phyloP scores from a whole-genome alignment of 1,140 invertebrate genomes.

The Ooceraea biroi region DNA sequence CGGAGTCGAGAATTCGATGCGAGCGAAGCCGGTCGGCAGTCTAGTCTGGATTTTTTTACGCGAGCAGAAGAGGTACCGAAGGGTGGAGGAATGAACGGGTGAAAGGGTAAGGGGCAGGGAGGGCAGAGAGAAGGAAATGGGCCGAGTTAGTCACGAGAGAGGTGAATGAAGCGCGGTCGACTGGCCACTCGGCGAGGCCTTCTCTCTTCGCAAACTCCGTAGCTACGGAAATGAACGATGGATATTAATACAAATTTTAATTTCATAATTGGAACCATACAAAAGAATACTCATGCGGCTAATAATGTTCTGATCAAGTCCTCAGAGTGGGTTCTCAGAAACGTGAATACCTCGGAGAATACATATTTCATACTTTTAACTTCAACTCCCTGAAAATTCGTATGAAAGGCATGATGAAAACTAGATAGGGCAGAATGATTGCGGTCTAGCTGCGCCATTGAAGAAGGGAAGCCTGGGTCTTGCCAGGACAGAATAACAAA shows the following conservation, averaged over 20 bases:
- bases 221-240: conserved; percentile 31
- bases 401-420: conserved; percentile 4
- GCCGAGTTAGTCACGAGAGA: conserved; percentile 75
- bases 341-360: background rate
- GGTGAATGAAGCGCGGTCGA: conserved; percentile 57
- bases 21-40: conserved; percentile 41
- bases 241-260: background rate
- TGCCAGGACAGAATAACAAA: conserved; percentile 79
- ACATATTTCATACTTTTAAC: background rate
- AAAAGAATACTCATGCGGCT: background rate
- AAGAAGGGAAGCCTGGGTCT: conserved; percentile 48
- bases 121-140: conserved; percentile 56
- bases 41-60: conserved; percentile 41
- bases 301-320: background rate
- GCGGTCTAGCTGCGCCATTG: conserved; percentile 61
- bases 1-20: conserved; percentile 28
- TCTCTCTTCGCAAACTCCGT: conserved; percentile 30
- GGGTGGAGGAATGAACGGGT: background rate
- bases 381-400: background rate
- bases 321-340: no score
- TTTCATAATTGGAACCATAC: background rate
- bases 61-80: conserved; percentile 22
- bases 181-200: conserved; percentile 4
- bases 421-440: background rate
- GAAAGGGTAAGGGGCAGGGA: background rate